phyloP scores from a whole-genome alignment of 1,140 invertebrate species.

The Holotrichia oblita region DNA sequence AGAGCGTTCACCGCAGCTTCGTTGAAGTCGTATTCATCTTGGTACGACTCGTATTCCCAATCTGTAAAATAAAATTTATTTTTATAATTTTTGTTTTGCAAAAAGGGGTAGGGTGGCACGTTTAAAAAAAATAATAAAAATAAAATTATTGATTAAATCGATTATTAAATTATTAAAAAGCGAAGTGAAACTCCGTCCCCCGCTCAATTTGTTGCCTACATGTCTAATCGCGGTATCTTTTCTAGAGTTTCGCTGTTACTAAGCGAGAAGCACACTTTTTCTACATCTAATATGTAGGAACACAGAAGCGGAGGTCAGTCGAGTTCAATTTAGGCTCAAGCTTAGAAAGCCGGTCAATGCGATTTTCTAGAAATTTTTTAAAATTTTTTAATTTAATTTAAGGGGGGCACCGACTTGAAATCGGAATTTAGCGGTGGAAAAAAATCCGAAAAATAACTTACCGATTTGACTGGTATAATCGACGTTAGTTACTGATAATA shows the following conservation, averaged over 20 bases:
- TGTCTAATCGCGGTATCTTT: no score
- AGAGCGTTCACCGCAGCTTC: slow-evolving; percentile 64
- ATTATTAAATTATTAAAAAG: no score
- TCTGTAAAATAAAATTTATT: slow-evolving; percentile 50
- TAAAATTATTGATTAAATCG: no score
- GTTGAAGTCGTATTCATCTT: slow-evolving; percentile 51
- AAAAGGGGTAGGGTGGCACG: no score
- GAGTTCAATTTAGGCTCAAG: slow-evolving; percentile 20
- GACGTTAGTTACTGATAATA: slow-evolving; percentile 23
- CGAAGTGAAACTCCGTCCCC: no score
- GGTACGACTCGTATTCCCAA: slow-evolving; percentile 55
- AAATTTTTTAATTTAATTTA: no score
- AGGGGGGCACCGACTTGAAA: no score
- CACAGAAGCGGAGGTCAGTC: not conserved
- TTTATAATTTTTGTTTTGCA: no score
- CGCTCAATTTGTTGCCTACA: no score
- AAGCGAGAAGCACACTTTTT: not conserved
- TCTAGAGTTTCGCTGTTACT: not conserved
- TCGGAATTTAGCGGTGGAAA: no score
- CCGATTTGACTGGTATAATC: slow-evolving; percentile 24
- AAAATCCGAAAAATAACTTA: not conserved
- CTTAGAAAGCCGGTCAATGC: not conserved
- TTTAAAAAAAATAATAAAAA: slow-evolving; percentile 14
- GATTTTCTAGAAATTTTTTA: no score
- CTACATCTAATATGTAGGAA: not conserved